Conservation (phyloP, 2,797 vertebrate genomes). For the Tragelaphus eurycerus region DNA sequence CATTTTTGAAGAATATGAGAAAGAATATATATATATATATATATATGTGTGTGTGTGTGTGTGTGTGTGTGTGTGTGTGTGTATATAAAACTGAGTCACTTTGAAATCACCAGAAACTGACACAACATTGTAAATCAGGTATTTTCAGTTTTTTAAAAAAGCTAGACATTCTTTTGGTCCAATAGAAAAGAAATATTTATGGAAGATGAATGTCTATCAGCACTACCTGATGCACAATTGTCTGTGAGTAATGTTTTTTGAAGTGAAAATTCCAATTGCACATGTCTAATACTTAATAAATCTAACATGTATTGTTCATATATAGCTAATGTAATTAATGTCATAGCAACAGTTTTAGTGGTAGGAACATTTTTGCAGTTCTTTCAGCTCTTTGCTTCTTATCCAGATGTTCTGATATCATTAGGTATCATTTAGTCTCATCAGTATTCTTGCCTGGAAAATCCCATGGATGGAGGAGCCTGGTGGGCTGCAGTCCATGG, state of each 20-base stretch:
- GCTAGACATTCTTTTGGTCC: not conserved
- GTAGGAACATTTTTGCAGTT: not conserved
- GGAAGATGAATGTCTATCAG: not conserved
- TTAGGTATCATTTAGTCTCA: not conserved
- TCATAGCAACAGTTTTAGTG: not conserved
- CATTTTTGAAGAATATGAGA: not conserved
- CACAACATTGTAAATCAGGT: not conserved
- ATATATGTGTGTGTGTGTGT: accelerated
- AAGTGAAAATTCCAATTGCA: not conserved
- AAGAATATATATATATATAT: not conserved
- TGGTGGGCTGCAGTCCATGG: too few species aligned
- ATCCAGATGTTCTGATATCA: not conserved
- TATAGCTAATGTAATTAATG: not conserved
- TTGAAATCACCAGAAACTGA: not conserved
- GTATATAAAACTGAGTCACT: not conserved
- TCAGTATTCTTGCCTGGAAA: not conserved
- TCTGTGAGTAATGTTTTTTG: not conserved
- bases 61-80: accelerated
- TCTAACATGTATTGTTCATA: not conserved
- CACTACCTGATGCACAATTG: not conserved
- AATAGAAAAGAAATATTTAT: not conserved
- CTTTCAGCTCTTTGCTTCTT: not conserved
- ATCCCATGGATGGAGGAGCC: too few species aligned
- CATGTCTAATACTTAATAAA: not conserved
- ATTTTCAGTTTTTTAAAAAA: not conserved